Evolutionary conservation across 2,888 invertebrate species (phyloP).

Genomic region (Xestia rhomboidea): DNA sequence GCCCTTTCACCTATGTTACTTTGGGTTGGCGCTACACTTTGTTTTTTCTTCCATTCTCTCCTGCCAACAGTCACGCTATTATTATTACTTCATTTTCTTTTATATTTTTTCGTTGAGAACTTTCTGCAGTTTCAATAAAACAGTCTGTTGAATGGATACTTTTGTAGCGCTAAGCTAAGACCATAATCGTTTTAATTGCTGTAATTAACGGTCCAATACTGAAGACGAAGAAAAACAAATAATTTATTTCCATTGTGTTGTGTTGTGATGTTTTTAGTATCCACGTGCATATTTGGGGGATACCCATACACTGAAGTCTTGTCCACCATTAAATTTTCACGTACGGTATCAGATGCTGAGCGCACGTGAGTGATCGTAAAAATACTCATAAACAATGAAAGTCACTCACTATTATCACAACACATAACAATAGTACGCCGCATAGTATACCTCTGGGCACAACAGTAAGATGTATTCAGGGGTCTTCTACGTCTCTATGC

Average conservation of each 20-base stretch:
- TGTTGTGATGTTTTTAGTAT: background rate
- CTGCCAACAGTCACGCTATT: background rate
- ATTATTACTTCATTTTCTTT: background rate
- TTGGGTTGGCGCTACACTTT: background rate
- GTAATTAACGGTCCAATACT: slow-evolving; percentile 6
- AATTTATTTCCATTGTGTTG: slow-evolving; percentile 3
- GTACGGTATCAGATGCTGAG: background rate
- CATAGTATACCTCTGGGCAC: background rate
- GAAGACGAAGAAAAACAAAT: background rate
- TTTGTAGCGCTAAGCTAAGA: background rate
- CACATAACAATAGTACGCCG: background rate
- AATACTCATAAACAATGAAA: background rate
- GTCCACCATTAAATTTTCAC: background rate
- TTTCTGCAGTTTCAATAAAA: background rate
- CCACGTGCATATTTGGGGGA: slow-evolving; percentile 18
- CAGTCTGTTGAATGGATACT: background rate
- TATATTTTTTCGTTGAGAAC: background rate
- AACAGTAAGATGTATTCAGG: background rate
- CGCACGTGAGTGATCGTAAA: slow-evolving; percentile 24
- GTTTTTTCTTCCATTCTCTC: background rate
- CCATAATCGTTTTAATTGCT: background rate
- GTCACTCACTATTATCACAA: slow-evolving; percentile 11
- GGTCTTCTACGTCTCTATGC: background rate
- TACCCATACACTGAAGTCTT: background rate
- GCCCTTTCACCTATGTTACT: background rate